Conservation (phyloP, 2,888 invertebrate genomes). For the Mesoligia furuncula region DNA sequence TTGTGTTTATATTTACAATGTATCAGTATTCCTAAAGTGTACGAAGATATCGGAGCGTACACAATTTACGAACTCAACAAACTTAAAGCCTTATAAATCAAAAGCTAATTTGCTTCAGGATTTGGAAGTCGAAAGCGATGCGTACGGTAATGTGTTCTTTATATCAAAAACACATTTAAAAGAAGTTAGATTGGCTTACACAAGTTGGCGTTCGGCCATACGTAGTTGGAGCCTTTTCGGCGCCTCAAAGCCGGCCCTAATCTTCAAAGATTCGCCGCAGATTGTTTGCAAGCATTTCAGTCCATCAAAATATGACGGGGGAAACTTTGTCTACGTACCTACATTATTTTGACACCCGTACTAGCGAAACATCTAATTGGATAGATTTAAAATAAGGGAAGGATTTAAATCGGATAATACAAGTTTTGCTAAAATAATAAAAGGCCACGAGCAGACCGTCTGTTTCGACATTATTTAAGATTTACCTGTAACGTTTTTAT, state of each 20-base stretch:
- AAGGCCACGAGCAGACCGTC: neutral
- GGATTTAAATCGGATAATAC: neutral
- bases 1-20: conserved; percentile 36
- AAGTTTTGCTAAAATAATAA: neutral
- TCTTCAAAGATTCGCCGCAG: conserved; percentile 87
- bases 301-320: conserved; percentile 86
- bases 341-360: conserved; percentile 77
- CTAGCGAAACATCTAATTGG: conserved; percentile 61
- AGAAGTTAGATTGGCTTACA: conserved; percentile 90
- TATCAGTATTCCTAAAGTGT: conserved; percentile 63
- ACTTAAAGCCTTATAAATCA: conserved; percentile 85
- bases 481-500: neutral
- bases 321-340: conserved; percentile 78
- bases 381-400: conserved; percentile 25
- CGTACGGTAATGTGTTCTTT: conserved; percentile 89
- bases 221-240: conserved; percentile 85
- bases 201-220: conserved; percentile 88
- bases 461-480: neutral
- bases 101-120: conserved; percentile 87
- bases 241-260: conserved; percentile 86
- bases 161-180: conserved; percentile 91
- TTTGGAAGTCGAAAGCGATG: conserved; percentile 82
- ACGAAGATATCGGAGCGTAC: conserved; percentile 48
- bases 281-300: conserved; percentile 87
- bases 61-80: conserved; percentile 69